phyloP scores from a whole-genome alignment of 1,140 invertebrate genomes.

The Drusus annulatus region DNA sequence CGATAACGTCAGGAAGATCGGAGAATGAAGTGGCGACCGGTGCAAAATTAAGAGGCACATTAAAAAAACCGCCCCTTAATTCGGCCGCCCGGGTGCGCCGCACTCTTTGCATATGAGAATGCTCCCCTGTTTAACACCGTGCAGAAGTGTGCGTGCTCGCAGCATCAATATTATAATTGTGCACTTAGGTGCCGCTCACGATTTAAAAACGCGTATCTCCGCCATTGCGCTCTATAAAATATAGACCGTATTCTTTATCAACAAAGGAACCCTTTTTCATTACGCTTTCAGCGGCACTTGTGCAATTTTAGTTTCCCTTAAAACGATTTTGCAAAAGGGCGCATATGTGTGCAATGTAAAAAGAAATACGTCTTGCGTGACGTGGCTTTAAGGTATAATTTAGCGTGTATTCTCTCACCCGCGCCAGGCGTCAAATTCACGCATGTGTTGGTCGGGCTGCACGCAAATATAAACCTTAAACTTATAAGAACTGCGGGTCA shows the following conservation, averaged over 20 bases:
- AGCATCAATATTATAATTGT: conserved; percentile 4
- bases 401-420: neutral
- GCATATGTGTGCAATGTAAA: neutral
- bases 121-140: neutral
- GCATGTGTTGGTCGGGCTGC: neutral
- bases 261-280: neutral
- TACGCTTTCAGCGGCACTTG: neutral
- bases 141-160: too few species aligned
- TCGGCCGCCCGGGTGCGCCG: neutral
- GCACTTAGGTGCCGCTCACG: neutral
- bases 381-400: conserved; percentile 3
- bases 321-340: neutral
- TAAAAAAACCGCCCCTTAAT: too few species aligned
- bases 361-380: conserved; percentile 13
- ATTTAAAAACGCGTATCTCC: neutral
- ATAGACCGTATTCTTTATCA: neutral
- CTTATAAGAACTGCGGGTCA: neutral
- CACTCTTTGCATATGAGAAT: neutral
- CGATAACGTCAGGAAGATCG: too few species aligned
- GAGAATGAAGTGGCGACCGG: too few species aligned
- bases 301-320: neutral
- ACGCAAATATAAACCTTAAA: neutral
- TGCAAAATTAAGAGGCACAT: too few species aligned
- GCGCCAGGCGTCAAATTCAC: neutral
- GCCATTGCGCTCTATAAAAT: neutral